Base-by-base conservation (phyloP, 2,888 invertebrate species). In the Apamea monoglypha region DNA sequence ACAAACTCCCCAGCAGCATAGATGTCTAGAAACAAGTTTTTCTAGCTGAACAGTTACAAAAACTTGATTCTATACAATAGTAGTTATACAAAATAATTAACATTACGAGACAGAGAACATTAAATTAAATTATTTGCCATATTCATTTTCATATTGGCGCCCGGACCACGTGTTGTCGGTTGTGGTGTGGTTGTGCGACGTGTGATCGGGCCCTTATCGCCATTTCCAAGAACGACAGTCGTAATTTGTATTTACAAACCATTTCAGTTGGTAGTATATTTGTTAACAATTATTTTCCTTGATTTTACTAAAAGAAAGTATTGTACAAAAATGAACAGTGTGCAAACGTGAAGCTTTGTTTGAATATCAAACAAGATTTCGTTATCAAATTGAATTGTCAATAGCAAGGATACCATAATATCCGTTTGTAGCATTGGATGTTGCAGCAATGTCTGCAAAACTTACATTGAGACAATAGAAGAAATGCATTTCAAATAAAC, bases 401-500 rank as follows among this genome's bases (percentile, higher is more conserved):
- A 69, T 81, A 77, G 59, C 80, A 80, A 66, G n/a, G 59, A 78
- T 79, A 16, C 25, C n/a, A 21, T 70, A 53, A 61, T 78, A 81
- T 82, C 59, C 50, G 59, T 61, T 73, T 64, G 73, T 69, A 50
- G 32, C n/a, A 72, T 75, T 75, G 44, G 63, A 75, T 68, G 32
- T 59, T 72, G 63, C 56, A 53, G 16, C 32, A 75, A 64, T 40
- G 66, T 84, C 63, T 47, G 32, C 32, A 25, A 82, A 64, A 84
- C n/a, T 70, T 64, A 44, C 29, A 84, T 44, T 64, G 68, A 84
- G 73, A 66, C 69, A 70, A 78, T 78, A 78, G 14, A 77, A 70
- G 63, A 76, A 32, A 70, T 77, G 53, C 61, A 78, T 83, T 81
- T 67, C 36, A 64, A 83, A 81, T 78, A 71, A 78, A 81, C 44